These are phyloP conservation scores for Suncus etruscus DNA, from an alignment of 2,113 vertebrate species.

Conservation along the genomic window DNA sequence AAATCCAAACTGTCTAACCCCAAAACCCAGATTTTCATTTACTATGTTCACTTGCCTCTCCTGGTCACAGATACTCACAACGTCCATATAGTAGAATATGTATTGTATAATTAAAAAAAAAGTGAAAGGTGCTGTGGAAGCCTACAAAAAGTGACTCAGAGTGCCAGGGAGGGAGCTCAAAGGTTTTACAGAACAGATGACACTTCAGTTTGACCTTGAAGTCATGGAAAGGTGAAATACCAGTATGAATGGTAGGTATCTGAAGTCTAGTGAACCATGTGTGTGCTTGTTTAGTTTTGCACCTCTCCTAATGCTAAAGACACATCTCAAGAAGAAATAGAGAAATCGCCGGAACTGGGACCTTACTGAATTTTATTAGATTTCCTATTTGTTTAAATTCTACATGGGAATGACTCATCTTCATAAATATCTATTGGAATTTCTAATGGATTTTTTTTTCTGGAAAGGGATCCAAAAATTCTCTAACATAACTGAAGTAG, in stretches of 20 bases:
- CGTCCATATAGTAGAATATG: background rate
- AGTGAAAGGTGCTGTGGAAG: background rate
- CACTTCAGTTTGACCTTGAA: slow-evolving; percentile 5
- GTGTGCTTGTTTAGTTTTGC: background rate
- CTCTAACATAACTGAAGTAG: slow-evolving; percentile 9
- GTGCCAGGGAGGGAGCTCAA: background rate
- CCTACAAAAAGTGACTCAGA: background rate
- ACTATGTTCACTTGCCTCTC: background rate
- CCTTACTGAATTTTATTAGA: background rate
- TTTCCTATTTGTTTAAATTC: slow-evolving; percentile 33
- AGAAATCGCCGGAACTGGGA: background rate
- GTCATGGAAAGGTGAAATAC: background rate
- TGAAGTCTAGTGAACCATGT: background rate
- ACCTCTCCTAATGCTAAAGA: background rate
- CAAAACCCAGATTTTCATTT: background rate
- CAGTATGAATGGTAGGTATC: background rate
- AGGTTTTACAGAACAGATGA: background rate
- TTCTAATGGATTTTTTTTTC: slow-evolving; percentile 30
- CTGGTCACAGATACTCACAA: background rate
- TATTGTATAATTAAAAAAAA: background rate
- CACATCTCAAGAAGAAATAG: background rate
- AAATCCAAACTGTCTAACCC: background rate
- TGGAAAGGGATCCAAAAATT: background rate
- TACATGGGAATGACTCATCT: background rate
- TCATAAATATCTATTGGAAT: background rate